phyloP scores from a whole-genome alignment of 1,140 invertebrate genomes.

The Rhyzopertha dominica region DNA sequence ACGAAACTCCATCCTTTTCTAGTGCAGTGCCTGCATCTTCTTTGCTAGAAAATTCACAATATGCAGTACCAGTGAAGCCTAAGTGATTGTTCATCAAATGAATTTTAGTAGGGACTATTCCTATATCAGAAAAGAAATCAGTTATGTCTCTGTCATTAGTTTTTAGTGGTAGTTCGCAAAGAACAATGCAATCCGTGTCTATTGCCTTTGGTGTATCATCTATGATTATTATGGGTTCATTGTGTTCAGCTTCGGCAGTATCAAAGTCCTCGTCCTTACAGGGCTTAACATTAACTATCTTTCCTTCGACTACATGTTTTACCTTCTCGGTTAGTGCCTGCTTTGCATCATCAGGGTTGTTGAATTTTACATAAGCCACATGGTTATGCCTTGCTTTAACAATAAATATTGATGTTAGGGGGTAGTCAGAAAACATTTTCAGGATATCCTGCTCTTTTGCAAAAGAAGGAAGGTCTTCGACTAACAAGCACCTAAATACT shows the following conservation, averaged over 20 bases:
- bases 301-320: constrained; percentile 55
- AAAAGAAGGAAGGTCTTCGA: constrained; percentile 68
- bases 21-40: constrained; percentile 66
- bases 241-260: constrained; percentile 22
- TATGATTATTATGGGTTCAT: too few species aligned
- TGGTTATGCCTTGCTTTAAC: constrained; percentile 53
- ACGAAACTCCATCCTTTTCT: constrained; percentile 61
- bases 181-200: constrained; percentile 59
- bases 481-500: constrained; percentile 54
- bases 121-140: constrained; percentile 73
- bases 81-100: constrained; percentile 63
- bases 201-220: too few species aligned
- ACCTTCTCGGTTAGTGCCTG: constrained; percentile 52
- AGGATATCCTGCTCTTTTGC: constrained; percentile 73
- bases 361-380: constrained; percentile 70
- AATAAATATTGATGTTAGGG: constrained; percentile 59
- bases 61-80: constrained; percentile 71
- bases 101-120: constrained; percentile 68
- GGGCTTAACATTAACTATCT: constrained; percentile 51
- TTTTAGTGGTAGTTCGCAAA: constrained; percentile 69
- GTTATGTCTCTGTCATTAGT: constrained; percentile 71
- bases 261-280: constrained; percentile 52
- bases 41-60: constrained; percentile 71
- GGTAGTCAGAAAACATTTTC: constrained; percentile 67
- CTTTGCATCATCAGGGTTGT: constrained; percentile 61